Percentiles rank a stretch among this genome's conserved stretches.
phyloP scores from a whole-genome alignment of 1,140 invertebrate species.

The Psix sp. region DNA sequence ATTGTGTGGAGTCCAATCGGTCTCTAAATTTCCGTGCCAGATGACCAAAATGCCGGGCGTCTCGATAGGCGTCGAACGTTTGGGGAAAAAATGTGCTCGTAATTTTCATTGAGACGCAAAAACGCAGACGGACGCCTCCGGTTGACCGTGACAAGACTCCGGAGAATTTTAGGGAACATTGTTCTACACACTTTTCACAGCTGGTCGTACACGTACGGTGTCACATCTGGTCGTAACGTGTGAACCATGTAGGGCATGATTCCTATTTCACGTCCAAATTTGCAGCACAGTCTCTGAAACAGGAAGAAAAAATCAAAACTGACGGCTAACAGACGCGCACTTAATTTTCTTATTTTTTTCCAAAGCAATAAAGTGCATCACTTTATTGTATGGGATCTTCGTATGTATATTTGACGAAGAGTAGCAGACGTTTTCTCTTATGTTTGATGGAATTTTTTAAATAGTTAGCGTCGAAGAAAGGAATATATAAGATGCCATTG shows the following conservation, averaged over 20 bases:
- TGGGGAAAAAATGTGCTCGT: slow-evolving; percentile 10
- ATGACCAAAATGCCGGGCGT: slow-evolving; percentile 11
- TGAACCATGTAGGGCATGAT: slow-evolving; percentile 19
- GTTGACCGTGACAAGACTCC: slow-evolving; percentile 31
- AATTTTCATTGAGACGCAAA: slow-evolving; percentile 30
- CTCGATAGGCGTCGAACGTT: not conserved
- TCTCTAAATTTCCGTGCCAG: slow-evolving; percentile 10
- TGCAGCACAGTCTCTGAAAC: not conserved
- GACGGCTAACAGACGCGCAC: slow-evolving; percentile 14
- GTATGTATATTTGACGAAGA: too few relatives aligned
- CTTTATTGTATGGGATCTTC: too few relatives aligned
- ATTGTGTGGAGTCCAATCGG: slow-evolving; percentile 1
- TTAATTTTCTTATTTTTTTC: not conserved
- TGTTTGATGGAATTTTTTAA: too few relatives aligned
- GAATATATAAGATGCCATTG: too few relatives aligned
- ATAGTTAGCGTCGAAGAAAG: too few relatives aligned
- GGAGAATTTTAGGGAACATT: slow-evolving; percentile 38
- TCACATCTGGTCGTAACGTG: slow-evolving; percentile 47
- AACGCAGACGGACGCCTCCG: slow-evolving; percentile 13
- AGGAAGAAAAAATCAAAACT: not conserved
- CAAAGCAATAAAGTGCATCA: too few relatives aligned
- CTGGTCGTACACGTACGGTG: slow-evolving; percentile 16
- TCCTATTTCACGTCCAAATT: slow-evolving; percentile 16
- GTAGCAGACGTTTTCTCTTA: too few relatives aligned
- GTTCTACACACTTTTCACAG: slow-evolving; percentile 36